phyloP scores from a whole-genome alignment of 1,140 invertebrate genomes.

The Antheraea pernyi region DNA sequence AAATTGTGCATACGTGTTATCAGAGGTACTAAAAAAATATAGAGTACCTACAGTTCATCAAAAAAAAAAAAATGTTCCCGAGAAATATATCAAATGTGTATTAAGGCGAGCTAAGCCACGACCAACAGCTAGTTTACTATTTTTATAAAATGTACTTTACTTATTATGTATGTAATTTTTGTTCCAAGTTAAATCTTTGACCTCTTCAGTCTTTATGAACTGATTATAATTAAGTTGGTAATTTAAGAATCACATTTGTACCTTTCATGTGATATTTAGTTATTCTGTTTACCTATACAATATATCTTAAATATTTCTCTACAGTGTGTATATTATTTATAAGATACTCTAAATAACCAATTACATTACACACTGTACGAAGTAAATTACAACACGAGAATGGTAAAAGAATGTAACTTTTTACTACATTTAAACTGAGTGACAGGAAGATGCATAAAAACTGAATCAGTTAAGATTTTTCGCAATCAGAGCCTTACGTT shows the following conservation, averaged over 20 bases:
- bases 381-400: constrained; percentile 1
- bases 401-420: constrained; percentile 1
- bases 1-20: too few species aligned
- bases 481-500: constrained; percentile 7
- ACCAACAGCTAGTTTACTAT: too few species aligned
- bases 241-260: not conserved
- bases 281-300: not conserved
- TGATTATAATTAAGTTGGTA: not conserved
- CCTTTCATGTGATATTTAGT: too few species aligned
- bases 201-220: too few species aligned
- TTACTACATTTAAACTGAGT: not conserved
- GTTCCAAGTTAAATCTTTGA: too few species aligned
- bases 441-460: constrained; percentile 2
- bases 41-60: too few species aligned
- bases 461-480: constrained; percentile 11
- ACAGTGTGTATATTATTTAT: not conserved
- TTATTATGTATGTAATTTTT: too few species aligned
- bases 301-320: not conserved
- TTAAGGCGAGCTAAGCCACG: too few species aligned
- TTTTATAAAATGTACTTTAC: too few species aligned
- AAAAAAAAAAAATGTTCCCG: too few species aligned
- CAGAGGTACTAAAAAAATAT: too few species aligned
- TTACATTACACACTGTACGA: not conserved
- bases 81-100: too few species aligned
- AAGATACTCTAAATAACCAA: not conserved